Percentiles rank a stretch among this genome's conserved stretches.
These are phyloP conservation scores for Lepus timidus DNA, from an alignment of 2,113 vertebrate species.

Conservation along the genomic window DNA sequence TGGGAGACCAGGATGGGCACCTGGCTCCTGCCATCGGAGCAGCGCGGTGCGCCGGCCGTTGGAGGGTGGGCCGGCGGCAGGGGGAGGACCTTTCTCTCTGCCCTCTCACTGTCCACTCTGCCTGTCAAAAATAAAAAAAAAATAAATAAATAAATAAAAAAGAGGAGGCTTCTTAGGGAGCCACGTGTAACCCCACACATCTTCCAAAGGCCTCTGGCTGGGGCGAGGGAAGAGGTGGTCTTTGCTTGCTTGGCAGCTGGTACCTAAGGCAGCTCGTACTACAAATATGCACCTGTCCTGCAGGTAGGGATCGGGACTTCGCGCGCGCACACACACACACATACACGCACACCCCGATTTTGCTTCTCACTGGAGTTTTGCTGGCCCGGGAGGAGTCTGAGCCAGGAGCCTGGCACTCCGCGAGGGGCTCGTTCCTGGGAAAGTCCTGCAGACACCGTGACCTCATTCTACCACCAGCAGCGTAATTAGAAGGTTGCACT, in stretches of 20 bases:
- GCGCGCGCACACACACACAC: not conserved
- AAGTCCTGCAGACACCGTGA: slow-evolving; percentile 44
- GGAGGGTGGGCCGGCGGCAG: no score
- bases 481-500: slow-evolving; percentile 32
- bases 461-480: slow-evolving; percentile 30
- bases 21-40: no score
- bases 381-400: slow-evolving; percentile 11
- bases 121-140: no score
- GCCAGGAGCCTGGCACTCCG: not conserved
- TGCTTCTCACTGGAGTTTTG: not conserved
- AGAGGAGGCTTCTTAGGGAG: not conserved
- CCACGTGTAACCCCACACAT: not conserved
- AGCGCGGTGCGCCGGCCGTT: no score
- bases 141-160: no score
- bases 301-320: not conserved
- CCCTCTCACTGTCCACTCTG: no score
- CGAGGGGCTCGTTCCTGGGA: not conserved
- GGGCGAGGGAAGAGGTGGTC: not conserved
- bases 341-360: not conserved
- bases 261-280: not conserved
- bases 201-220: not conserved
- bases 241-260: not conserved
- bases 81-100: no score
- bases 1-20: no score
- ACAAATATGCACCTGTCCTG: not conserved